Conservation (phyloP, 2,888 invertebrate species). For the Eretmocerus hayati region DNA sequence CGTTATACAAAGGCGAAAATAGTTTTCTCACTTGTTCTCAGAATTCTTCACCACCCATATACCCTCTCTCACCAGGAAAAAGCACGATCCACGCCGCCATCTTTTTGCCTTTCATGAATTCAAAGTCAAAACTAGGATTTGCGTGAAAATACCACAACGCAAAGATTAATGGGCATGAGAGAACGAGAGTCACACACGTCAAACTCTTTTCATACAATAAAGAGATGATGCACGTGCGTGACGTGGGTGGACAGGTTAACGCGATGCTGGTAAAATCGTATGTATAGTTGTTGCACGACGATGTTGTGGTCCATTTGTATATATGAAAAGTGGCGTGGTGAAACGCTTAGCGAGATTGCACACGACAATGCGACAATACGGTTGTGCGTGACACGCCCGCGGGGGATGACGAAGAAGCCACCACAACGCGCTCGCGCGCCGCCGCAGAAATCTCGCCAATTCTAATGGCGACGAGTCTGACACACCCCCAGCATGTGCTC, state of each 20-base stretch:
- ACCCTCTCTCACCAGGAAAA: no score
- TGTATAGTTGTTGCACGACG: not conserved
- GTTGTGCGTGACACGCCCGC: conserved; percentile 46
- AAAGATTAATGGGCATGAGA: no score
- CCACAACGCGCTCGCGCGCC: conserved; percentile 28
- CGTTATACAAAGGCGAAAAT: no score
- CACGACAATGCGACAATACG: conserved; percentile 45
- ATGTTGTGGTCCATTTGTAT: no score
- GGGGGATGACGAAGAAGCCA: conserved; percentile 30
- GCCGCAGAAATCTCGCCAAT: conserved; percentile 45
- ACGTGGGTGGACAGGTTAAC: conserved; percentile 43
- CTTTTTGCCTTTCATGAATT: no score
- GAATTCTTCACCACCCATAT: no score
- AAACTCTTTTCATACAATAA: not conserved
- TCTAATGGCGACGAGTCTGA: conserved; percentile 29
- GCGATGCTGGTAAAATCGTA: conserved; percentile 10
- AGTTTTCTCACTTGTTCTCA: no score
- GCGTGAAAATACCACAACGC: no score
- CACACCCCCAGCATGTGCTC: conserved; percentile 33
- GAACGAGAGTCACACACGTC: not conserved
- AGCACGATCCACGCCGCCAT: no score
- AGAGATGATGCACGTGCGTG: conserved; percentile 25
- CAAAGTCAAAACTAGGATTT: no score
- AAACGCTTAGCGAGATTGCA: conserved; percentile 48
- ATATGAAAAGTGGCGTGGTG: conserved; percentile 38